Conservation (phyloP, 1,140 invertebrate species). For the Leptonema lineaticorne region DNA sequence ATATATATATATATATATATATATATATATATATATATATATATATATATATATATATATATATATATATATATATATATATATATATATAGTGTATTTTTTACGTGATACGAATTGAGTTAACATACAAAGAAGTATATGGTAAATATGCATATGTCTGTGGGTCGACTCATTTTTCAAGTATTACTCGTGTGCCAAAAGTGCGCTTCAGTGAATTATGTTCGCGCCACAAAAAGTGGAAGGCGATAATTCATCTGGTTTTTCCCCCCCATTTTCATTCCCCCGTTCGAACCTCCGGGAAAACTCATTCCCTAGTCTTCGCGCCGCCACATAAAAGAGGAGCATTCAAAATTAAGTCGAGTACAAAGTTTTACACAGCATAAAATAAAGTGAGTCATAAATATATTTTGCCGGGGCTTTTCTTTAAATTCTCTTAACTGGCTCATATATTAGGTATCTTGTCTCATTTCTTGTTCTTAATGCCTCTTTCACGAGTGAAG, state of each 20-base stretch:
- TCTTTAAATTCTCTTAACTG: constrained; percentile 44
- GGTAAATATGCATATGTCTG: too few relatives aligned
- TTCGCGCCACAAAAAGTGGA: constrained; percentile 36
- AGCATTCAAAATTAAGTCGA: constrained; percentile 42
- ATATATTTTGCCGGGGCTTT: constrained; percentile 43
- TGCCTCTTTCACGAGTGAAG: constrained; percentile 41
- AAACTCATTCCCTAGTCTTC: neutral
- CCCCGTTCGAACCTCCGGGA: too few relatives aligned
- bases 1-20: neutral
- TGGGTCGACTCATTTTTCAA: constrained; percentile 21
- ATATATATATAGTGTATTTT: neutral
- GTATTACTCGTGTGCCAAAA: constrained; percentile 39
- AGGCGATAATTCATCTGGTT: constrained; percentile 38
- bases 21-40: neutral
- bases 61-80: neutral
- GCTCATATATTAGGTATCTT: constrained; percentile 43
- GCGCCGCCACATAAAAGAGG: constrained; percentile 33
- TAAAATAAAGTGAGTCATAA: constrained; percentile 44
- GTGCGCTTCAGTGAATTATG: constrained; percentile 37
- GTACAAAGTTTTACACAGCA: constrained; percentile 43
- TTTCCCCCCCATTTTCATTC: neutral
- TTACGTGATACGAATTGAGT: neutral
- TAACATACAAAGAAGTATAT: neutral
- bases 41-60: neutral
- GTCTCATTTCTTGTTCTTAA: constrained; percentile 44